A percentile compares a stretch with the other conserved stretches of the same genome.
Conservation (phyloP, 1,140 invertebrate species). For the Branchinecta lindahli region DNA sequence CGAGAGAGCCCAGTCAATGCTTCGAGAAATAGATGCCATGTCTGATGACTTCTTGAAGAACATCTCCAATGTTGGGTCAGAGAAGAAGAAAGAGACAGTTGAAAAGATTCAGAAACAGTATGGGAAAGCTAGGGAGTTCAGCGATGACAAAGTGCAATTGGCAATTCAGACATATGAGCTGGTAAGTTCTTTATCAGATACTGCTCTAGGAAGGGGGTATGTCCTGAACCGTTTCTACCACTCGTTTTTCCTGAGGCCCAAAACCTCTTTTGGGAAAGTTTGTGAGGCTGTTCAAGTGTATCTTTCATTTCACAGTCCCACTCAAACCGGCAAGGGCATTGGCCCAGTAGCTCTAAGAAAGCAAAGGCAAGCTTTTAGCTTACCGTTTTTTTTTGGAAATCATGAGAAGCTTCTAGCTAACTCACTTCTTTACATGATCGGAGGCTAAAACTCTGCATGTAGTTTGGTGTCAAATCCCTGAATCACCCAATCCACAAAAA, state of each 20-base stretch:
- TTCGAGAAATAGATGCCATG: slow-evolving; percentile 75
- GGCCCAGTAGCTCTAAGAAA: too few relatives aligned
- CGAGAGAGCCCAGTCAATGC: slow-evolving; percentile 65
- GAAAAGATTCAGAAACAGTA: slow-evolving; percentile 62
- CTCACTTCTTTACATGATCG: too few relatives aligned
- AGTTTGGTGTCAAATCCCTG: too few relatives aligned
- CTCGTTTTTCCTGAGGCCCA: background rate
- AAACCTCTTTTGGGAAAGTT: too few relatives aligned
- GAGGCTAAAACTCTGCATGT: too few relatives aligned
- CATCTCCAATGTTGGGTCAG: slow-evolving; percentile 42
- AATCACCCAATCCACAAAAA: too few relatives aligned
- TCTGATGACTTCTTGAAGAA: slow-evolving; percentile 66
- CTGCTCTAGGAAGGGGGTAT: background rate
- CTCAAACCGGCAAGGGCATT: too few relatives aligned
- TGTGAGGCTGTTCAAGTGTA: too few relatives aligned
- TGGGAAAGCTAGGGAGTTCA: slow-evolving; percentile 81
- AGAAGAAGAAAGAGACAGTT: slow-evolving; percentile 67
- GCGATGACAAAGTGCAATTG: slow-evolving; percentile 91
- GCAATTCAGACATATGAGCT: slow-evolving; percentile 96
- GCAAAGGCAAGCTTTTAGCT: too few relatives aligned
- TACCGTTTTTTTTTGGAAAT: too few relatives aligned
- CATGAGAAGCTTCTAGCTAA: too few relatives aligned
- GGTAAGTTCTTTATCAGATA: slow-evolving; percentile 32
- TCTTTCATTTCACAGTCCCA: too few relatives aligned
- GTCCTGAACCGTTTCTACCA: background rate